Conservation (phyloP, 2,888 invertebrate species). For the Melanostoma scalare region DNA sequence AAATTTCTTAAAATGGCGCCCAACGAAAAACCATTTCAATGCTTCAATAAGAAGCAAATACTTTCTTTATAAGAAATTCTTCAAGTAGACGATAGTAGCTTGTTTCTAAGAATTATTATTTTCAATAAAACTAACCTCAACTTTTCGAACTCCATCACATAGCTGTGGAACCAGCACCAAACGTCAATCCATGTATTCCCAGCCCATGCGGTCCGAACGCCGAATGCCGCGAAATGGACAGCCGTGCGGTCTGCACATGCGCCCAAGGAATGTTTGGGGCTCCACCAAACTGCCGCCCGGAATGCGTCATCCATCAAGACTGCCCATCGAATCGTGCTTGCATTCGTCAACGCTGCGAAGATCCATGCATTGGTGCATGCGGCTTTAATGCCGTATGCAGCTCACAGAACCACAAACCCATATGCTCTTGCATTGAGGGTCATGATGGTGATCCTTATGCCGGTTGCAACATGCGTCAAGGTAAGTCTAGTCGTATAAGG, state of each 20-base stretch:
- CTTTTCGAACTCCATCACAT: slow-evolving; percentile 63
- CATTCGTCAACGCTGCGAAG: slow-evolving; percentile 87
- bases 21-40: too few relatives aligned
- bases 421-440: slow-evolving; percentile 88
- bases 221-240: slow-evolving; percentile 87
- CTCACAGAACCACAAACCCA: slow-evolving; percentile 88
- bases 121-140: too few relatives aligned
- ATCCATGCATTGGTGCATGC: slow-evolving; percentile 90
- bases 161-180: slow-evolving; percentile 82
- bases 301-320: slow-evolving; percentile 89
- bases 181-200: slow-evolving; percentile 86
- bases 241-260: slow-evolving; percentile 89
- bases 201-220: slow-evolving; percentile 91
- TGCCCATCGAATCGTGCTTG: slow-evolving; percentile 89
- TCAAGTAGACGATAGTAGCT: too few relatives aligned
- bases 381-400: slow-evolving; percentile 88
- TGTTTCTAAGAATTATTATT: too few relatives aligned
- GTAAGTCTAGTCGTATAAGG: slow-evolving; percentile 82
- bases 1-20: too few relatives aligned
- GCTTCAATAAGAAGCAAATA: too few relatives aligned
- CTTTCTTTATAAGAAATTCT: too few relatives aligned
- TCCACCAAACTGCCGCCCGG: slow-evolving; percentile 90
- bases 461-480: slow-evolving; percentile 86
- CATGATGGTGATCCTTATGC: slow-evolving; percentile 91
- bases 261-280: slow-evolving; percentile 88